Evolutionary conservation across 92 coral and sea anemone genomes (phyloP).

Genomic region (Epizoanthus ramosus): DNA sequence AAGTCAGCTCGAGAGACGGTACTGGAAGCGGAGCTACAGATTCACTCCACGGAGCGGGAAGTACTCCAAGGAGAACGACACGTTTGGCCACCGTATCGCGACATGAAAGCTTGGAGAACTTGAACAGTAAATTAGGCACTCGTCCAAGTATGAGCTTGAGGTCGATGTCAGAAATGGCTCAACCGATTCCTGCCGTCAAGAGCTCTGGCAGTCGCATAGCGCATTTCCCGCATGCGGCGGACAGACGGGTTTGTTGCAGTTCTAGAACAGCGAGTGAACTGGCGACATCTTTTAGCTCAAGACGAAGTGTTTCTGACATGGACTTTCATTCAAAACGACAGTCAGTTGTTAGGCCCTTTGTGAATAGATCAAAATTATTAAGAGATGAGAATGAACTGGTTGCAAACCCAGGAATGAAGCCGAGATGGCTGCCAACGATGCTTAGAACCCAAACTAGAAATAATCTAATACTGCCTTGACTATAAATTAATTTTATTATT

Average conservation of each 20-base stretch:
- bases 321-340: neutral
- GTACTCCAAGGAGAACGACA: neutral
- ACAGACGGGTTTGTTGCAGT: slow-evolving; percentile 5
- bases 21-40: neutral
- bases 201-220: neutral
- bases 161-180: slow-evolving; percentile 9
- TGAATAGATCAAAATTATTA: slow-evolving; percentile 23
- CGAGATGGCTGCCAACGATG: slow-evolving; percentile 36
- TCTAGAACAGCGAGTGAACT: slow-evolving; percentile 4
- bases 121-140: neutral
- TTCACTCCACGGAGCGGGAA: neutral
- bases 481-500: too few species aligned
- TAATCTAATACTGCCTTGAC: neutral
- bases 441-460: slow-evolving; percentile 19
- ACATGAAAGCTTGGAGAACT: neutral
- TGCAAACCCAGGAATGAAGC: slow-evolving; percentile 25
- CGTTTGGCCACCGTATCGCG: neutral
- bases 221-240: slow-evolving; percentile 7
- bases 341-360: neutral
- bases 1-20: neutral
- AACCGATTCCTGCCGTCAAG: slow-evolving; percentile 18
- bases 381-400: slow-evolving; percentile 32
- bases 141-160: neutral
- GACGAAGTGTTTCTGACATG: neutral
- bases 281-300: neutral